Base-by-base conservation (phyloP, 2,797 vertebrate genomes). In the Psittacula derbiana region DNA sequence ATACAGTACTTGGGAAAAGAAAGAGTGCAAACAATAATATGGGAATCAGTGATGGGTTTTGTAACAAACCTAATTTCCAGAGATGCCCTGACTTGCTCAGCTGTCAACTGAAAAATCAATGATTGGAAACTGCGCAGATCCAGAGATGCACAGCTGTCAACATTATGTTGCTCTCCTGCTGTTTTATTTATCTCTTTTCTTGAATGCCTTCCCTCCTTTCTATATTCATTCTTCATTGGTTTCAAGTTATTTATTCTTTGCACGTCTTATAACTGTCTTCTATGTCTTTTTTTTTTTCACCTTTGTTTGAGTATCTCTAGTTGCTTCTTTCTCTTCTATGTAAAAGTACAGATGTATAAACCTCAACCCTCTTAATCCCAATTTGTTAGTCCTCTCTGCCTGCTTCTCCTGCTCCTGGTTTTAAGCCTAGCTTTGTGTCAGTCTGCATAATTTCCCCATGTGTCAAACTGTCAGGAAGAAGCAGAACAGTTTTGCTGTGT, bases 61-160 rank as follows among this genome's bases (percentile, higher is more conserved):
- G 57, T 50, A 72, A 25, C 7, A 50, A 86, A 72, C 13, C 4
- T 66, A 7, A 62, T 91, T 94, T 93, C 27, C 66, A 75, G 65
- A 88, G 8, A 69, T 57, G 23, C 12, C 47, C 27, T 52, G n/a
- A 58, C 49, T 90, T 87, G 27, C 49, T 78, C 27, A 70, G 20
- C 24, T 69, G 28, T 62, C 67, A 74, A 81, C 23, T 75, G 46
- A 93, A 94, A 94, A 91, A 83, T 55, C 57, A 83, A 1, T 91
- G 57, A 52, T 4, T 80, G 61, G 43, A 92, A 92, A 80, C 24
- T 9, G 16, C 5, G 15, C 5, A 2, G 30, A 80, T 52, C 18
- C 28, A 71, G 52, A 61, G 69, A 78, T 86, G 19, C 36, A 69
- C 21, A 78, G n/a, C 38, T 78, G 33, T 74, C 47, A 67, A 36